Evolutionary conservation across 1,140 invertebrate species (phyloP), one percentile per base, ranked within the genome.

Genomic region (Pteromalus puparum): DNA sequence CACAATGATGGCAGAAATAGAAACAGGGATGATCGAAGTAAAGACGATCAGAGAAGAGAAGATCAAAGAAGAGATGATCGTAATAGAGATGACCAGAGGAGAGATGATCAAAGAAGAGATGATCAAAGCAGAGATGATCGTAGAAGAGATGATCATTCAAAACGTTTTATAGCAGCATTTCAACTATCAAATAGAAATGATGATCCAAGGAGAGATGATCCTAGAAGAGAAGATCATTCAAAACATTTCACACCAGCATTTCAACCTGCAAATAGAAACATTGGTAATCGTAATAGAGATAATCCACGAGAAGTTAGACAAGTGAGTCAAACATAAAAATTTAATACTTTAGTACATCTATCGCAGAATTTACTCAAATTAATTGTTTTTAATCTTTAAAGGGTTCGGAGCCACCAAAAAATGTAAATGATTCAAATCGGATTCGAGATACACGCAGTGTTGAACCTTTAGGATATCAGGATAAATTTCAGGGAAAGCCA

Each of bases 391-490:
- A 68, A 67, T 73, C 28, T 82, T 34, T 81, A 86, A 89, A 94
- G 92, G 93, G 93, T 77, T 94, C 94, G 7, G 94, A 95, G 87
- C 94, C 94, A 61, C 87, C 87, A 84, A 82, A 79, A 65, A 90
- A 91, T 74, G 75, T 86, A 73, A 90, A 90, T 78, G 91, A 91
- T 85, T 88, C 89, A 73, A 91, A 92, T 89, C 90, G 93, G 67
- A 91, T n/a, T 42, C 89, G 94, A 83, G 94, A 95, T 85, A 94
- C 94, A 76, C 90, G 94, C 67, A 95, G 94, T 86, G 92, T 94
- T 5, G 94, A 94, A 88, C 93, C 94, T 5, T 83, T 87, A 24
- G 88, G 90, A n/a, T 89, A 90, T 85, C 72, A 87, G 5, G 92
- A 93, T 48, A 94, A 94, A 87, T 91, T 92, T 87, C 93, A 92